These are phyloP conservation scores for Phlogophora meticulosa DNA, from an alignment of 2,888 invertebrate species.

Conservation along the genomic window DNA sequence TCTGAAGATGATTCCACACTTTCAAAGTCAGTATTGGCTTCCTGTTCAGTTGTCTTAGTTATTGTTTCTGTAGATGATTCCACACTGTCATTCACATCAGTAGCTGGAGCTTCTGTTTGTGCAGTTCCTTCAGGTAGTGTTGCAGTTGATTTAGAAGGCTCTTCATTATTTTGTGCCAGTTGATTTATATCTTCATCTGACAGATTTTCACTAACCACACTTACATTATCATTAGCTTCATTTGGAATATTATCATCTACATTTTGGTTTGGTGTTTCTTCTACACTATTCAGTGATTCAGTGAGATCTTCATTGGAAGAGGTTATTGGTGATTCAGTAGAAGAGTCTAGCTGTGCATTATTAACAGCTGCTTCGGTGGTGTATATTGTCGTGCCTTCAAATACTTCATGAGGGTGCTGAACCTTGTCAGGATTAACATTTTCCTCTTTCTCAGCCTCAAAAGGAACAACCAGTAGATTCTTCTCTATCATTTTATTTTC, in stretches of 20 bases:
- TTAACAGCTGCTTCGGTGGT: conserved; percentile 74
- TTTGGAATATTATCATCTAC: conserved; percentile 46
- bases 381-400: conserved; percentile 93
- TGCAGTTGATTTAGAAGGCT: conserved; percentile 7
- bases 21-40: conserved; percentile 6
- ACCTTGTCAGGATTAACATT: conserved; percentile 84
- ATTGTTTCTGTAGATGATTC: conserved; percentile 25
- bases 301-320: conserved; percentile 61
- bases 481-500: conserved; percentile 91
- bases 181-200: conserved; percentile 17
- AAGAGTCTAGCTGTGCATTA: conserved; percentile 57
- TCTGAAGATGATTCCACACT: conserved; percentile 24
- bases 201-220: conserved; percentile 23
- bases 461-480: conserved; percentile 80
- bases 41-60: conserved; percentile 7
- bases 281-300: conserved; percentile 55
- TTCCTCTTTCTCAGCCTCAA: conserved; percentile 61
- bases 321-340: conserved; percentile 59
- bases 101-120: conserved; percentile 16
- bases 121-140: conserved; percentile 2
- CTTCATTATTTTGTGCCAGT: conserved; percentile 20
- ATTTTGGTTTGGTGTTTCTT: conserved; percentile 46
- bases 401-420: conserved; percentile 86
- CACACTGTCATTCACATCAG: conserved; percentile 14
- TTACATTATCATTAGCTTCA: conserved; percentile 35